Conservation (phyloP, 1,140 invertebrate genomes). For the Matsumurasca onukii region DNA sequence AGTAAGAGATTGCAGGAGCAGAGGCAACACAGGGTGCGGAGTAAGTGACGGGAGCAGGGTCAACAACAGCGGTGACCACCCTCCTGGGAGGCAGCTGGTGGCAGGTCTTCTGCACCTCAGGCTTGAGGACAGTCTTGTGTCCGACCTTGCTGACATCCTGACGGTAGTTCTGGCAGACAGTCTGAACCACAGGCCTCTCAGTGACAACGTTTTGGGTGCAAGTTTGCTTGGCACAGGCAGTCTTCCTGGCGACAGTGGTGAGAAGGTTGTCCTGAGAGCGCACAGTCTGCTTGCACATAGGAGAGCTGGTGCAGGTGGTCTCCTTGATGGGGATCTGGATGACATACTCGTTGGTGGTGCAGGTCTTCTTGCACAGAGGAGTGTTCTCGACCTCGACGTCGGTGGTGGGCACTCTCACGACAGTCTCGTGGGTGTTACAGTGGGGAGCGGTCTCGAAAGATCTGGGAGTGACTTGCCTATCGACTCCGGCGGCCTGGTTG, state of each 20-base stretch:
- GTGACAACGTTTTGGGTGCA: background rate
- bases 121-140: background rate
- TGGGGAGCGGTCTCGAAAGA: background rate
- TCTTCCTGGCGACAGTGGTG: slow-evolving; percentile 3
- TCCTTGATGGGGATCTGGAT: slow-evolving; percentile 11
- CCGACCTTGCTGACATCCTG: background rate
- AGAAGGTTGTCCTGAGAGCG: background rate
- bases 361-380: slow-evolving; percentile 12
- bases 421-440: background rate
- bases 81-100: slow-evolving; percentile 1
- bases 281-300: slow-evolving; percentile 12
- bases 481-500: background rate
- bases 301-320: slow-evolving; percentile 11
- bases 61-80: background rate
- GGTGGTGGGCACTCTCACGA: slow-evolving; percentile 3
- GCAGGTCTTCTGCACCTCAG: slow-evolving; percentile 11
- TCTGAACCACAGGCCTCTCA: background rate
- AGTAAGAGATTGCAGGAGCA: background rate
- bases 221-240: background rate
- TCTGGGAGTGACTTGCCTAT: background rate
- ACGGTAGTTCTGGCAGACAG: slow-evolving; percentile 4
- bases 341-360: slow-evolving; percentile 8
- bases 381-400: background rate
- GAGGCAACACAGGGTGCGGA: background rate
- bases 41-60: background rate